Percentiles rank a stretch among this genome's conserved stretches.
Conservation (phyloP, 2,113 vertebrate genomes). For the Delphinapterus leucas region DNA sequence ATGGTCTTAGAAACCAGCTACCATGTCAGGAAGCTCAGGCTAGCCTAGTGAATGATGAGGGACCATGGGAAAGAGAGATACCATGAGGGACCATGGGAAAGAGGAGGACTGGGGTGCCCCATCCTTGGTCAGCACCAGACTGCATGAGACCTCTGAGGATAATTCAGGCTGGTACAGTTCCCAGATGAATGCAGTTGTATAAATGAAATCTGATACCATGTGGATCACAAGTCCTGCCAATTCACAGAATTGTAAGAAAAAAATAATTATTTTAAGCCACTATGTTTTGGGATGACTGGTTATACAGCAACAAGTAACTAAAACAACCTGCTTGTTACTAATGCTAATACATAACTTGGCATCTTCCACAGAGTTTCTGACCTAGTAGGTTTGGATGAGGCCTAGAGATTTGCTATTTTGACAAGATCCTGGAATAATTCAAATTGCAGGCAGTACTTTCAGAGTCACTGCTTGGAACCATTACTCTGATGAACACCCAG, state of each 20-base stretch:
- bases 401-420: not conserved
- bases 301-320: not conserved
- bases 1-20: not conserved
- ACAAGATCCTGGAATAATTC: not conserved
- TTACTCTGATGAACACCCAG: not conserved
- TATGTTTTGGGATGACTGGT: not conserved
- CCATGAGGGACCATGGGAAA: not conserved
- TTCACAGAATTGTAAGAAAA: not conserved
- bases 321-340: not conserved
- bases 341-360: not conserved
- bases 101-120: not conserved
- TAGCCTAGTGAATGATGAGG: not conserved
- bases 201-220: not conserved
- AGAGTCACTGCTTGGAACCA: not conserved
- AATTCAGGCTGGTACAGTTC: not conserved
- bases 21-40: not conserved
- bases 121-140: not conserved
- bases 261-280: not conserved
- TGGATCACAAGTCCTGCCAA: not conserved
- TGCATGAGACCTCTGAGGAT: not conserved
- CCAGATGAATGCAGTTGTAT: not conserved
- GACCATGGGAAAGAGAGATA: not conserved
- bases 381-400: not conserved
- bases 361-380: not conserved
- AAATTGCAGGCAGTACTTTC: not conserved